A percentile compares a stretch with the other conserved stretches of the same genome.
Conservation (phyloP, 1,140 invertebrate species). For the Brachionus rubens region DNA sequence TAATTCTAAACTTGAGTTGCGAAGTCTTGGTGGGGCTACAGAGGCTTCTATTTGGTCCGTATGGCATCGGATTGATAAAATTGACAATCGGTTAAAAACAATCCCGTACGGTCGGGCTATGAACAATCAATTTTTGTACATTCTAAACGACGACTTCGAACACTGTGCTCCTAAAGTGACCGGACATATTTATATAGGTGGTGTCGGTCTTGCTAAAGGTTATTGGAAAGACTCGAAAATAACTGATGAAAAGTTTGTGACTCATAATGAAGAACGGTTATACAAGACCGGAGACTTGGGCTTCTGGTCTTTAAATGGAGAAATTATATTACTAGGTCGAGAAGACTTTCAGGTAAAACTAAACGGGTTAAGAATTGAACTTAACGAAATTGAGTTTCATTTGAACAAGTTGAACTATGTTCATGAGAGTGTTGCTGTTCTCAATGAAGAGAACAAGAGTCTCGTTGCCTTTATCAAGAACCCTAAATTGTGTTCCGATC, state of each 20-base stretch:
- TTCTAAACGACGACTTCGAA: background rate
- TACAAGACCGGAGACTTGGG: background rate
- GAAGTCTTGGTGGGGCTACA: background rate
- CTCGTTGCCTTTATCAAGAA: background rate
- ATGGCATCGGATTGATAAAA: background rate
- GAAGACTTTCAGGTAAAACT: conserved; percentile 20
- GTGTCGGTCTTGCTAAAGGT: background rate
- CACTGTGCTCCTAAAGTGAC: background rate
- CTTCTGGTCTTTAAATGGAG: background rate
- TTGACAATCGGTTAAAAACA: background rate
- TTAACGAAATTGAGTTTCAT: conserved; percentile 19
- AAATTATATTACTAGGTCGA: background rate
- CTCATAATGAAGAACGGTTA: background rate
- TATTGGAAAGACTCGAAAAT: background rate
- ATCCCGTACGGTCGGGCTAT: background rate
- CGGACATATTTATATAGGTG: background rate
- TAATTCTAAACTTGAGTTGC: background rate
- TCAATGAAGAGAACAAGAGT: background rate
- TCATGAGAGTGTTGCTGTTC: background rate
- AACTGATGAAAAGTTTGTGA: background rate
- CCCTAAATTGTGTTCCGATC: background rate
- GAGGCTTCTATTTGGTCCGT: conserved; percentile 6
- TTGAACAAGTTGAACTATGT: background rate
- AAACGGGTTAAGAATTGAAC: background rate
- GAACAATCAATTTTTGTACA: background rate